phyloP scores from a whole-genome alignment of 35 echinoderm and acorn worm genomes.

The Chiridota heheva region DNA sequence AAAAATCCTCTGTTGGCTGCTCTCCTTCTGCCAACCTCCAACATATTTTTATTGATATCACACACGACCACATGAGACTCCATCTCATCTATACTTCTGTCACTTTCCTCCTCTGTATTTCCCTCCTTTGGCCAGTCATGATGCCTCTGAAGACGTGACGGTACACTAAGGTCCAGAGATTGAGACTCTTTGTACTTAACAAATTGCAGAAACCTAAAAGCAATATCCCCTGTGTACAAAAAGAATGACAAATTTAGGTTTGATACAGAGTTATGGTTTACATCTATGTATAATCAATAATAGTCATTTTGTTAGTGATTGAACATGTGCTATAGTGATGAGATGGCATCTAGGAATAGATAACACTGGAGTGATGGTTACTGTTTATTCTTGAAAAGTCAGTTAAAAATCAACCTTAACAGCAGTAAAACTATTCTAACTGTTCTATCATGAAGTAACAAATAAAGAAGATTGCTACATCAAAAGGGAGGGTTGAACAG shows the following conservation, averaged over 20 bases:
- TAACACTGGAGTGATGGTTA: no score
- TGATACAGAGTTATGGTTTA: no score
- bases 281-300: no score
- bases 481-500: no score
- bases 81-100: constrained; percentile 7
- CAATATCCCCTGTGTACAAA: constrained; percentile 79
- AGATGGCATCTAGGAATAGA: no score
- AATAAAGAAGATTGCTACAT: no score
- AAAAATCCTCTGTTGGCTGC: constrained; percentile 63
- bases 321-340: no score
- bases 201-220: constrained; percentile 86
- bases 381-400: no score
- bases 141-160: background rate
- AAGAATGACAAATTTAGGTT: background rate
- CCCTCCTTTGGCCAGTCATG: constrained; percentile 43
- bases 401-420: no score
- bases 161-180: constrained; percentile 17
- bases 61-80: constrained; percentile 73
- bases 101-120: constrained; percentile 31
- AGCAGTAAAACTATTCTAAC: no score
- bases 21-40: constrained; percentile 77
- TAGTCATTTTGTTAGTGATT: no score
- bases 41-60: constrained; percentile 92
- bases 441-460: no score
- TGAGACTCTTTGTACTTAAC: constrained; percentile 46